These are phyloP conservation scores for Oceanites oceanicus DNA, from an alignment of 2,113 vertebrate genomes.

Conservation along the genomic window DNA sequence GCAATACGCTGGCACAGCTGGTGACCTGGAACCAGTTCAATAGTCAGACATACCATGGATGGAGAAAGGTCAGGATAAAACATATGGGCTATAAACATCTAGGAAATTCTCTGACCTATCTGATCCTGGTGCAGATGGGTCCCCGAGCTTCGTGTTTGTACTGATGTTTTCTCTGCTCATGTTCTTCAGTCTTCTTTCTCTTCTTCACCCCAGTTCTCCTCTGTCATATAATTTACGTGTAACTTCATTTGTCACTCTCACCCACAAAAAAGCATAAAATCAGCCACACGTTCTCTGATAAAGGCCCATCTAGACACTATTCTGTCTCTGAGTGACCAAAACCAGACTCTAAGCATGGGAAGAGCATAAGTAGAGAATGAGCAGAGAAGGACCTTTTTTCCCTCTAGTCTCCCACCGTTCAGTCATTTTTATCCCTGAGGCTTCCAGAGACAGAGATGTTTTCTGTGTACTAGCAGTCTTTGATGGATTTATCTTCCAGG, in stretches of 20 bases:
- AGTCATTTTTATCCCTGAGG: not conserved
- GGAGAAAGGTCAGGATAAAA: not conserved
- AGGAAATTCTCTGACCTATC: not conserved
- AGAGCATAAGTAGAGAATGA: not conserved
- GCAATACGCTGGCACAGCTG: rapidly evolving
- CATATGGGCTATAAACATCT: not conserved
- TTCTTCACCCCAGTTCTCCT: not conserved
- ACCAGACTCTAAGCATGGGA: not conserved
- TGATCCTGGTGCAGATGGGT: not conserved
- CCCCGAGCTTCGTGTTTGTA: rapidly evolving
- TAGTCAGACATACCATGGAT: too few relatives aligned
- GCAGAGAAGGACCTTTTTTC: not conserved
- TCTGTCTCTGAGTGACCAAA: not conserved
- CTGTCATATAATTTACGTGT: not conserved
- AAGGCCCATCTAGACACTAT: not conserved
- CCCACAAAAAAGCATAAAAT: not conserved
- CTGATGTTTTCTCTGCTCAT: not conserved
- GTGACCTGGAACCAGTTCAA: not conserved
- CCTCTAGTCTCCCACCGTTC: not conserved
- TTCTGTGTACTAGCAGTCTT: not conserved
- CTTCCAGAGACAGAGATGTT: not conserved
- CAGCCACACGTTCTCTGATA: not conserved
- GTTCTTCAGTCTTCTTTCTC: not conserved
- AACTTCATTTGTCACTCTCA: not conserved
- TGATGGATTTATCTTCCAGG: constrained; percentile 3